Evolutionary conservation across 2,888 invertebrate genomes (phyloP), one percentile per base, ranked within the genome.

Genomic region (Amblyjoppa fuscipennis): DNA sequence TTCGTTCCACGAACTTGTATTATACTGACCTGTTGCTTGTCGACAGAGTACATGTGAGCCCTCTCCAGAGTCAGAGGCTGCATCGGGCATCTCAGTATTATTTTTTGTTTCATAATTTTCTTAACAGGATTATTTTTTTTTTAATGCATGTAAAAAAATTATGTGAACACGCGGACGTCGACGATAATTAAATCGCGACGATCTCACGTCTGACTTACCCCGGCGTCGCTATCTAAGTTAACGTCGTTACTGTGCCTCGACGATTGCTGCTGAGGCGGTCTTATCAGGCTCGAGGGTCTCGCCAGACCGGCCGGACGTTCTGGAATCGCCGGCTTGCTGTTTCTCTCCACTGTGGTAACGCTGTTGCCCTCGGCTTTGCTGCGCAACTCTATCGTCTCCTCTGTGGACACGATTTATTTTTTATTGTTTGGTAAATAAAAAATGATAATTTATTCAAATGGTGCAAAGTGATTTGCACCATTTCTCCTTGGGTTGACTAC

Each of bases 251-350:
- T 93, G 61, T 92, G 92, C 64, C 93, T 92, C 38, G 92, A 90
- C 31, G 90, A 90, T 38, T 87, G 88, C n/a, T 84, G 87, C 56
- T 85, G 86, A 28, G 80, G 80, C 49, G 83, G 85, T 69, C 93
- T 91, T 53, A 94, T 91, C 20, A 94, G 92, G 86, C 93, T 94
- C 2, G 93, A 92, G 5, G 96, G 96, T 88, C 96, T 95, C 28
- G 96, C 95, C 83, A 97, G 94, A 68, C 96, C 96, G 59, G 96
- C 96, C 71, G 98, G 98, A 80, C 98, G 95, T 93, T 97, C 97
- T 73, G 98, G 98, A 88, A 98, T 96, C 74, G 97, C 97, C 6
- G 98, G 98, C 94, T 98, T 98, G 92, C 96, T 93, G 87, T 89
- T 91, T 85, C 91, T 91, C 53, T 93, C 93, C 16, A 81, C 70